These are phyloP conservation scores for Muricea muricata DNA, from an alignment of 92 coral and sea anemone genomes.

Conservation along the genomic window DNA sequence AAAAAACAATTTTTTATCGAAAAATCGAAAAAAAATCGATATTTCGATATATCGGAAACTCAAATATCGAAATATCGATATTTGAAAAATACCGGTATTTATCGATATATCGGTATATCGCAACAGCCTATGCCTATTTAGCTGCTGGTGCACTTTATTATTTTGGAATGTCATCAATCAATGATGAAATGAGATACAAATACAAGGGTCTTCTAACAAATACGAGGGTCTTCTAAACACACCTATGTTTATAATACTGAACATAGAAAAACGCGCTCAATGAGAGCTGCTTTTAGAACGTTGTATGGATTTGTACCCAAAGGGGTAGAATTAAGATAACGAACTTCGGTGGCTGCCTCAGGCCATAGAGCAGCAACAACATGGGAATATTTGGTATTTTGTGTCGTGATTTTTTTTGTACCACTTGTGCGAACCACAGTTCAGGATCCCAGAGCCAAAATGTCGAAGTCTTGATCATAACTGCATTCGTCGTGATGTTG, in stretches of 20 bases:
- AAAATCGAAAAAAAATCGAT: no score
- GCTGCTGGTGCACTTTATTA: not conserved
- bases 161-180: not conserved
- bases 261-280: not conserved
- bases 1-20: no score
- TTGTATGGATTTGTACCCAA: not conserved
- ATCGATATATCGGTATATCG: no score
- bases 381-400: not conserved
- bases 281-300: not conserved
- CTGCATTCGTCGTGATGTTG: not conserved
- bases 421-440: not conserved
- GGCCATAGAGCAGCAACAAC: slow-evolving; percentile 50
- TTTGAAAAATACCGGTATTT: no score
- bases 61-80: no score
- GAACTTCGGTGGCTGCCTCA: slow-evolving; percentile 64
- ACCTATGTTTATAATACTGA: not conserved
- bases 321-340: slow-evolving; percentile 32
- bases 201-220: not conserved
- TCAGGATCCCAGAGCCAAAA: not conserved
- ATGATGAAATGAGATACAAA: not conserved
- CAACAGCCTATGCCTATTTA: not conserved
- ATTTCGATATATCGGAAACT: no score
- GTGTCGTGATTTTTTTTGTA: slow-evolving; percentile 19
- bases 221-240: not conserved
- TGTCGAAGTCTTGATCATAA: not conserved